Evolutionary conservation across 2,113 vertebrate species (phyloP).

Genomic region (Blennius ocellaris): DNA sequence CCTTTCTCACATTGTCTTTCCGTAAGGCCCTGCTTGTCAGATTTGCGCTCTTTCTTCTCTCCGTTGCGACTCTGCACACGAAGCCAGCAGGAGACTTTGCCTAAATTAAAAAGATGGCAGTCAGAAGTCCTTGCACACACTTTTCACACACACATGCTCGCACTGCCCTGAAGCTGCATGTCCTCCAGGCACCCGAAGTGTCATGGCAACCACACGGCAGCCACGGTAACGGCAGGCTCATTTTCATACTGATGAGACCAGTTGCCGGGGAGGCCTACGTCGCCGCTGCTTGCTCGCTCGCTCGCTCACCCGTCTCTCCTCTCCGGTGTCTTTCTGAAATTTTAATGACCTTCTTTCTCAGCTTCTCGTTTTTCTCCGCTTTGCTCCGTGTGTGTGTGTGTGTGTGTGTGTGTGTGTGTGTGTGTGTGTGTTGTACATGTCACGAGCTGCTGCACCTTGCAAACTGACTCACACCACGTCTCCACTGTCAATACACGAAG

Average conservation of each 20-base stretch:
- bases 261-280: constrained; percentile 49
- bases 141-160: constrained; percentile 17
- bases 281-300: constrained; percentile 10
- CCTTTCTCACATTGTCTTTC: not conserved
- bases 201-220: constrained; percentile 71
- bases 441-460: constrained; percentile 25
- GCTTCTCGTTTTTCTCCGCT: constrained; percentile 53
- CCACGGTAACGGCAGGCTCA: constrained; percentile 67
- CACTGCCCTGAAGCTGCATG: constrained; percentile 42
- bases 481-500: constrained; percentile 19
- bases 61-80: not conserved
- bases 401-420: constrained; percentile 17
- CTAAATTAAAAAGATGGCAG: constrained; percentile 1
- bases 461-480: constrained; percentile 20
- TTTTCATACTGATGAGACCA: constrained; percentile 78
- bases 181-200: constrained; percentile 56
- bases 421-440: constrained; percentile 1
- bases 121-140: not conserved
- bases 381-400: constrained; percentile 6
- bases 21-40: not conserved
- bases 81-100: not conserved
- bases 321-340: constrained; percentile 71
- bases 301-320: constrained; percentile 49
- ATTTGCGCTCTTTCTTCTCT: not conserved
- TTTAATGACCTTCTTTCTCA: constrained; percentile 74